Evolutionary conservation across 2,113 vertebrate genomes (phyloP), one percentile per base, ranked within the genome.

Genomic region (Cyphomyrus plagiostoma): DNA sequence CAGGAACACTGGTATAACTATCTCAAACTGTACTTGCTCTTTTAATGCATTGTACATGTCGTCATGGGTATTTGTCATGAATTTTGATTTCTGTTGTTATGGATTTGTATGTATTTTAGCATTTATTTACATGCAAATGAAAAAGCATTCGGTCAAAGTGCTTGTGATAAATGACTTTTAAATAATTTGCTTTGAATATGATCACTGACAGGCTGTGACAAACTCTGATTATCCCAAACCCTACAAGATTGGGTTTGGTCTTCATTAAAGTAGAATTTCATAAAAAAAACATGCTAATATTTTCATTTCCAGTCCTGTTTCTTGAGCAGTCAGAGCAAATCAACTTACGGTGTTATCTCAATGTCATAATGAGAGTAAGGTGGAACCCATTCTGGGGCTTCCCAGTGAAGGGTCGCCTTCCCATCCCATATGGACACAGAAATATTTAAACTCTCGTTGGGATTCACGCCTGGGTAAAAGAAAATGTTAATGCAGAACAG

Each of bases 341-440:
- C n/a, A 56, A 42, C 86, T 42, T 95, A 96, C 96, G 39, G 90
- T 91, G 0, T 5, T 46, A 94, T 87, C 88, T 95, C 13, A 1
- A 96, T 94, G 56, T 93, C 93, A 91, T 96, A 96, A 4, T 10
- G 4, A 30, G 4, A 26, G 48, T 90, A 7, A 42, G 42, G 1
- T 0, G 92, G 88, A 4, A 87, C 88, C 1, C 83, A 74, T 3
- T 1, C 2, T 0, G 94, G 93, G n/a, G 23, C 48, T 4, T 89
- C 48, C 96, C 96, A 96, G 49, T 30, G 3, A 19, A 91, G 87
- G 0, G 80, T 90, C n/a, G 94, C 93, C 7, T 94, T 92, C 0
- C 93, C 96, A 30, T 96, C 95, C 88, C 80, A 86, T 89, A 95
- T 92, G 10, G 93, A 52, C 23, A 94, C 90, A 0, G 0, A 11